Evolutionary conservation across 2,113 vertebrate genomes (phyloP).

Genomic region (Corynorhinus townsendii): DNA sequence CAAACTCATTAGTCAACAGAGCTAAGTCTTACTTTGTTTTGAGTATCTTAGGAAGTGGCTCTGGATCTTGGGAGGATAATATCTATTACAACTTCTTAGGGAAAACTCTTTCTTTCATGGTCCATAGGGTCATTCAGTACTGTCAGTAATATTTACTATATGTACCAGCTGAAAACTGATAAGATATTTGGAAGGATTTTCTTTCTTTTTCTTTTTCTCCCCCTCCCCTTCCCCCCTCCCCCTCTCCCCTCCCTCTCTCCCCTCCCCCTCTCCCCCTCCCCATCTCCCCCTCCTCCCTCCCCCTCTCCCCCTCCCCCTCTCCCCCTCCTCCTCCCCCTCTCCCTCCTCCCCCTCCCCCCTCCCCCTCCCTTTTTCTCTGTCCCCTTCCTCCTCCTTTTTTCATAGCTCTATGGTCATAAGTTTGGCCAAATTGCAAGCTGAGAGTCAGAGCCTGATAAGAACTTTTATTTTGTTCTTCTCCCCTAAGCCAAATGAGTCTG

Average conservation of each 20-base stretch:
- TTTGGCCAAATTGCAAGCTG: not conserved
- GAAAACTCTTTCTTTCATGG: not conserved
- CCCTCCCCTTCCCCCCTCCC: too few species aligned
- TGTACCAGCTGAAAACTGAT: not conserved
- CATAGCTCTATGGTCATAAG: not conserved
- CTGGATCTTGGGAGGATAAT: not conserved
- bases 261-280: too few species aligned
- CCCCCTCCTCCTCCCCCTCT: too few species aligned
- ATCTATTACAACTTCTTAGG: not conserved
- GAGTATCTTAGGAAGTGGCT: not conserved
- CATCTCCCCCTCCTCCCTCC: too few species aligned
- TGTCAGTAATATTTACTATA: not conserved
- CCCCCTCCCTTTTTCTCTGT: too few species aligned
- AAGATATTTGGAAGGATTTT: not conserved
- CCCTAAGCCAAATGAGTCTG: not conserved
- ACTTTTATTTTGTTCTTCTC: not conserved
- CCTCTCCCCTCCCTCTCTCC: too few species aligned
- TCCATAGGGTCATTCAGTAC: not conserved
- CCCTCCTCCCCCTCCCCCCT: too few species aligned
- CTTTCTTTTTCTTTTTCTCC: too few species aligned
- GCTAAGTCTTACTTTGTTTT: not conserved
- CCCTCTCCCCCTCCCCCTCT: too few species aligned
- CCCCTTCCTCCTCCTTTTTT: not conserved
- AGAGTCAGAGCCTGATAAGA: not conserved
- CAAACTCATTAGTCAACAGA: too few species aligned